These are phyloP conservation scores for Bombycilla garrulus DNA, from an alignment of 2,113 vertebrate genomes.

Conservation along the genomic window DNA sequence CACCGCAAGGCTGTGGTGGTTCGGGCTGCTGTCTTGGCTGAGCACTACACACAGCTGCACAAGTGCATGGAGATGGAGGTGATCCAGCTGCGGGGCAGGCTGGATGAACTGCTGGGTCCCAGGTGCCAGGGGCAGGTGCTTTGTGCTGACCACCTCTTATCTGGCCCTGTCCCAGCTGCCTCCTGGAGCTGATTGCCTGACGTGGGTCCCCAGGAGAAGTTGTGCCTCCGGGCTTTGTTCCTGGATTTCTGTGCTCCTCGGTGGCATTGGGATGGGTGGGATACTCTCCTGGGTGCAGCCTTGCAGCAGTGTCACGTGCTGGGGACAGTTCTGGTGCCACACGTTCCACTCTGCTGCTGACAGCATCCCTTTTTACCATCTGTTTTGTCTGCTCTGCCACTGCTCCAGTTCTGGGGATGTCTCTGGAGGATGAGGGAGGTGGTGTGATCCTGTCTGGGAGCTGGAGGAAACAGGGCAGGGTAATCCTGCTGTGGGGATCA, in stretches of 20 bases:
- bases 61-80: slow-evolving; percentile 80
- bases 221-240: background rate
- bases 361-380: fast-evolving
- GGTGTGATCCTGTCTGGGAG: background rate
- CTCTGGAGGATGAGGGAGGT: background rate
- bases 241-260: background rate
- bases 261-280: background rate
- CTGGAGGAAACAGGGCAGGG: background rate
- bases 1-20: slow-evolving; percentile 63
- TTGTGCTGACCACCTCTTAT: too few species aligned
- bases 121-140: too few species aligned
- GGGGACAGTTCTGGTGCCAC: background rate
- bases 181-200: background rate
- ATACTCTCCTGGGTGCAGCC: background rate
- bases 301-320: background rate
- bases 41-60: slow-evolving; percentile 77
- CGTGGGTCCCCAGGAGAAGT: fast-evolving
- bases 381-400: background rate
- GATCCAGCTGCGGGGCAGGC: slow-evolving; percentile 76
- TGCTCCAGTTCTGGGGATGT: background rate
- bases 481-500: too few species aligned
- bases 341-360: background rate
- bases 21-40: slow-evolving; percentile 63
- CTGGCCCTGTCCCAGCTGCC: background rate
- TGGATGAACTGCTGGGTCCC: slow-evolving; percentile 70